These are phyloP conservation scores for Thera obeliscata DNA, from an alignment of 2,888 invertebrate genomes.

Conservation along the genomic window DNA sequence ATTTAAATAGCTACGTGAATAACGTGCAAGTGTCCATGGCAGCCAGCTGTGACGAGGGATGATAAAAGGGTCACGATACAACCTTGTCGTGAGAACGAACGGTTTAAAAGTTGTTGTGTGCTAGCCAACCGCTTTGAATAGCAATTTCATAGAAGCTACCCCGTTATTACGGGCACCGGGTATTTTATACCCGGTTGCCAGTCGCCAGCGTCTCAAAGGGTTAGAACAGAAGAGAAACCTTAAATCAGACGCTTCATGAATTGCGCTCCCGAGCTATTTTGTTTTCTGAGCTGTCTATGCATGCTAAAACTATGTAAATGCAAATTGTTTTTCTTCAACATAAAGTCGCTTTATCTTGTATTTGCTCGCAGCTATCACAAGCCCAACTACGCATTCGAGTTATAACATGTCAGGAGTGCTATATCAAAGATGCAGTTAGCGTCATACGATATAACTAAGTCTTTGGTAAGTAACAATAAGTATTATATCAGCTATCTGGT, in stretches of 20 bases:
- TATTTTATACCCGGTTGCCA: conserved; percentile 60
- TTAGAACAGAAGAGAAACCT: conserved; percentile 62
- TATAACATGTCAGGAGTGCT: too few relatives aligned
- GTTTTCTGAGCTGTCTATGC: conserved; percentile 41
- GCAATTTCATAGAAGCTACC: conserved; percentile 70
- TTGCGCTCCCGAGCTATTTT: conserved; percentile 48
- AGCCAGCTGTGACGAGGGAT: conserved; percentile 62
- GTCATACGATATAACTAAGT: too few relatives aligned
- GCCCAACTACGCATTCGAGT: too few relatives aligned
- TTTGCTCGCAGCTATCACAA: conserved; percentile 47
- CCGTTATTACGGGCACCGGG: conserved; percentile 67
- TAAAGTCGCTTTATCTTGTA: conserved; percentile 38
- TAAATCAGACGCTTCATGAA: conserved; percentile 63
- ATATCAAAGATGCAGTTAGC: too few relatives aligned
- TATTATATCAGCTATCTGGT: too few relatives aligned
- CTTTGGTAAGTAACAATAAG: too few relatives aligned
- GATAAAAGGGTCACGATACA: conserved; percentile 63
- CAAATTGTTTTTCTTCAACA: conserved; percentile 33
- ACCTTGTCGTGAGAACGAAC: conserved; percentile 68
- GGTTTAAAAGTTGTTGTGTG: conserved; percentile 66
- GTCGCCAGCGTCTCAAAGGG: conserved; percentile 58
- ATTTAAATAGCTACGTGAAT: conserved; percentile 6
- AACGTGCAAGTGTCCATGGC: conserved; percentile 49
- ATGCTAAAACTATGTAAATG: conserved; percentile 40
- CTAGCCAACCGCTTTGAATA: conserved; percentile 67